Evolutionary conservation across 2,888 invertebrate species (phyloP), one percentile per base, ranked within the genome.

Genomic region (Drosophila kokeensis): DNA sequence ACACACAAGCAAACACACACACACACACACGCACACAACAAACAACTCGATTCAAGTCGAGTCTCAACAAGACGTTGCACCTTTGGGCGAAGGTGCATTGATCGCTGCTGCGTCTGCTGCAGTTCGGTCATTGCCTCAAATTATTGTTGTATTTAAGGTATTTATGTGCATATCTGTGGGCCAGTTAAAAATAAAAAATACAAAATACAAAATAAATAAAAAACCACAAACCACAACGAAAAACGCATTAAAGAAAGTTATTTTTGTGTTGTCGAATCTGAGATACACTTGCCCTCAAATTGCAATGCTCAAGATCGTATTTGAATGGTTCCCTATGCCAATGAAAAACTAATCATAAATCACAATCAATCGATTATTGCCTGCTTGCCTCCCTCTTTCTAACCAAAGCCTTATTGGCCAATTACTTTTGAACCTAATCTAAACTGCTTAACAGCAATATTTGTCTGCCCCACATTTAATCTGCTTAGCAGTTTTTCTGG

Each of bases 21-120:
- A 42, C 30, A 49, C n/a, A 52, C 45, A 53, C 32, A 61, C 24
- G 24, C 24, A 48, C 2, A 27, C 48, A 48, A 63, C 76, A 68
- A 29, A 62, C 54, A 54, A 60, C 30, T 64, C 60, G 27, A 59
- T 54, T 54, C 50, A 34, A 68, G 36, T 59, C 60, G 67, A 61
- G 77, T 8, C 38, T 40, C 30, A 42, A 42, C 73, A 71, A 87
- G 87, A 83, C 87, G 84, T 87, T 87, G 87, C 87, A 87, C 87
- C 87, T 87, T 89, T 88, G 72, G 62, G 72, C 80, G 59, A 82
- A 89, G 89, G 90, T 90, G 87, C 87, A 90, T 86, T 90, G 87
- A 87, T 87, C 90, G 87, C 78, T 73, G 79, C 69, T 49, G 63
- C 50, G 29, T 52, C 62, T 54, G 72, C 72, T 62, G 74, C 74